Conservation (phyloP, 2,797 vertebrate genomes). For the Hapalemur alaotrensis region DNA sequence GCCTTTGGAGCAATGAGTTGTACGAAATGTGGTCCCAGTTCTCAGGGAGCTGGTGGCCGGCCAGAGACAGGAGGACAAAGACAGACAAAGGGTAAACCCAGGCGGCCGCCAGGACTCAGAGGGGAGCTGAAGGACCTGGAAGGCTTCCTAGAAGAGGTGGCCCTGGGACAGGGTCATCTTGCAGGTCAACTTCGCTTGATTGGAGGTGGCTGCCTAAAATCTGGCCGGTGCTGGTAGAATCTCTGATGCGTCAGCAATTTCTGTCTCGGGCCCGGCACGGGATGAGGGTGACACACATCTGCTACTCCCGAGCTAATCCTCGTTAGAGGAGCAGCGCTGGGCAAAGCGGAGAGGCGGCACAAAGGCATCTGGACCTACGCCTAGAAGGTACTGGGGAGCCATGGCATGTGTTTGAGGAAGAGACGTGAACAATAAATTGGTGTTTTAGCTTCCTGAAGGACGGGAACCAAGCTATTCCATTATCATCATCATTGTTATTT, state of each 20-base stretch:
- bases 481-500: neutral
- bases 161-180: neutral
- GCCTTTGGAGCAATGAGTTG: neutral
- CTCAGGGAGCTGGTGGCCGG: neutral
- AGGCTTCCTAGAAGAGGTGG: neutral
- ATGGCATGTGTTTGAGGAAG: neutral
- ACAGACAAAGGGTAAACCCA: neutral
- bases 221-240: neutral
- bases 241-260: constrained; percentile 18
- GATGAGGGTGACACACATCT: too few relatives aligned
- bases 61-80: neutral
- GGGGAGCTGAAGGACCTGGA: neutral
- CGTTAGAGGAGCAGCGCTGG: neutral
- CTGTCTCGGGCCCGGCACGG: neutral
- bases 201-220: neutral
- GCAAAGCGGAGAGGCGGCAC: neutral
- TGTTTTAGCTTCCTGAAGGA: neutral
- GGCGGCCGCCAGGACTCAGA: neutral
- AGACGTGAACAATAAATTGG: neutral
- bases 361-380: neutral
- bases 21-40: neutral
- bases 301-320: neutral
- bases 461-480: neutral
- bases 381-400: neutral
- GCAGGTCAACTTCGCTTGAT: neutral